Evolutionary conservation across 2,113 vertebrate genomes (phyloP).

Genomic region (Leucopsar rothschildi): DNA sequence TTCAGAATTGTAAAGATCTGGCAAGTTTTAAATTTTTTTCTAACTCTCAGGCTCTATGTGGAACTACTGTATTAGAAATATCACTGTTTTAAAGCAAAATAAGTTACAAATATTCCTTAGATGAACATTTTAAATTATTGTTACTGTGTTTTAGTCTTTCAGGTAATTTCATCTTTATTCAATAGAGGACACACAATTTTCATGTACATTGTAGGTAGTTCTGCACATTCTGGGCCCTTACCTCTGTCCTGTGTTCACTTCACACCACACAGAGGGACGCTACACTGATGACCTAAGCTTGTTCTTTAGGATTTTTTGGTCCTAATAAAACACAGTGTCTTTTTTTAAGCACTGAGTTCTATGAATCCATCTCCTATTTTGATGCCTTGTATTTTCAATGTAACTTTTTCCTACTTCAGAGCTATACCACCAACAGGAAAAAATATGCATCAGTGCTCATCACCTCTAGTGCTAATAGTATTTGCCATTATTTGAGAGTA

Average conservation of each 20-base stretch:
- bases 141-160: not conserved
- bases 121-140: not conserved
- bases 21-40: not conserved
- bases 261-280: not conserved
- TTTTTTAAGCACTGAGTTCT: not conserved
- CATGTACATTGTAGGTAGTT: not conserved
- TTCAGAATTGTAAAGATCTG: not conserved
- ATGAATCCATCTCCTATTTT: not conserved
- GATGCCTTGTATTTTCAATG: not conserved
- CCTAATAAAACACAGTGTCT: not conserved
- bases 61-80: not conserved
- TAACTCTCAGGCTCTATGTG: not conserved
- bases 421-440: not conserved
- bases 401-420: not conserved
- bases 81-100: not conserved
- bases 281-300: not conserved
- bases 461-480: not conserved
- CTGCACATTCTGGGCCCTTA: not conserved
- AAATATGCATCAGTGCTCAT: not conserved
- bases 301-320: not conserved
- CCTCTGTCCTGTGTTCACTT: not conserved
- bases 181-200: not conserved
- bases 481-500: not conserved
- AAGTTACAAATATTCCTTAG: not conserved
- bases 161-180: not conserved